Evolutionary conservation across 2,888 invertebrate species (phyloP).

Genomic region (Andrena flavipes): DNA sequence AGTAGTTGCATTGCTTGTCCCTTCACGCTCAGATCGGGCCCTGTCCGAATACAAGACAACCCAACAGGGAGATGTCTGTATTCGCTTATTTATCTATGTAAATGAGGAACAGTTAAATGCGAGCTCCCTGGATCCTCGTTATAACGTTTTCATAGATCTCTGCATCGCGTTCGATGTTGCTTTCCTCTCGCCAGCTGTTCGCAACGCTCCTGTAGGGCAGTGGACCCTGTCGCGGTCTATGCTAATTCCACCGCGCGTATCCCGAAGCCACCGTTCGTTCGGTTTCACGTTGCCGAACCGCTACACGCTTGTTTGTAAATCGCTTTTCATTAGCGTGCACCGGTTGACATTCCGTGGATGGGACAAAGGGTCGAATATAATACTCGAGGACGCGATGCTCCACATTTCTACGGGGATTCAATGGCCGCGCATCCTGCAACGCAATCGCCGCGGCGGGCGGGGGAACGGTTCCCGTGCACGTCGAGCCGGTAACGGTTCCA

Average conservation of each 20-base stretch:
- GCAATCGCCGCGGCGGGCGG: neutral
- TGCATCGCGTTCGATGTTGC: constrained; percentile 1
- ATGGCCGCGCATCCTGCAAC: neutral
- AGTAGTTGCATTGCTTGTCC: too few relatives aligned
- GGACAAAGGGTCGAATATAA: constrained; percentile 23
- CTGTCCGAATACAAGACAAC: too few relatives aligned
- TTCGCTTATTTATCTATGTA: neutral
- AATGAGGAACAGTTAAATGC: neutral
- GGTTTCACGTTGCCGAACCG: neutral
- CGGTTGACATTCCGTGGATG: constrained; percentile 25
- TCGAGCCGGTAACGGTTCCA: too few relatives aligned
- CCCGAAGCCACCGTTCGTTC: neutral
- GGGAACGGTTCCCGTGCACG: neutral
- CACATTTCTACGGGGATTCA: neutral
- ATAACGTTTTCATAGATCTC: constrained; percentile 19
- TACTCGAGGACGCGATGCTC: neutral
- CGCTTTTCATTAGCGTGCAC: constrained; percentile 40
- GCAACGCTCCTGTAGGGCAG: neutral
- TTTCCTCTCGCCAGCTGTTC: neutral
- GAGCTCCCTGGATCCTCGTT: constrained; percentile 3
- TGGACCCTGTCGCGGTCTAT: constrained; percentile 9
- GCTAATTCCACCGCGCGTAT: constrained; percentile 16
- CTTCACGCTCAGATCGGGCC: too few relatives aligned
- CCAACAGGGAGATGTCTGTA: neutral
- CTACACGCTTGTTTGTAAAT: constrained; percentile 24